Percentiles rank a stretch among this genome's conserved stretches.
phyloP scores from a whole-genome alignment of 1,140 invertebrate species.

The Diploscapter pachys region DNA sequence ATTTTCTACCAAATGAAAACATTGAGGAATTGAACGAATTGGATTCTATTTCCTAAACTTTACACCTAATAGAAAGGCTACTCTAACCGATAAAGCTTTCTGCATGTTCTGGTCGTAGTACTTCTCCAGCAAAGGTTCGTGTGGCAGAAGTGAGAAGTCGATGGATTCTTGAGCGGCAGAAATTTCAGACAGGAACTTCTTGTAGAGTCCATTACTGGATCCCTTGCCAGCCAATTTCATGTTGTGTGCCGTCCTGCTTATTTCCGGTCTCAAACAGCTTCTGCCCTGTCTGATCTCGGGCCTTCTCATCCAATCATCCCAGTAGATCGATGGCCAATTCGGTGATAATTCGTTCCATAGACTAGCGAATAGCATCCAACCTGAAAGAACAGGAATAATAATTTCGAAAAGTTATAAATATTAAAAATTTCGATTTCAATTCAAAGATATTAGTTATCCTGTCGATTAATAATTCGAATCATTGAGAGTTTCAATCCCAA shows the following conservation, averaged over 20 bases:
- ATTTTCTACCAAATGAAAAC: slow-evolving; percentile 2
- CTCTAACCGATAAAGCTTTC: slow-evolving; percentile 2
- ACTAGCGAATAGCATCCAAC: slow-evolving; percentile 83
- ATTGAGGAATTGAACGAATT: slow-evolving; percentile 21
- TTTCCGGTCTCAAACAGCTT: slow-evolving; percentile 88
- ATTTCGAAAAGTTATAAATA: too few relatives aligned
- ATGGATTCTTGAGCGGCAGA: slow-evolving; percentile 46
- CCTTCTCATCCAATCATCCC: slow-evolving; percentile 96
- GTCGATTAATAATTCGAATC: too few relatives aligned
- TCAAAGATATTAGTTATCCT: too few relatives aligned
- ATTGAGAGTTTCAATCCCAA: too few relatives aligned
- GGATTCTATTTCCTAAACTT: slow-evolving; percentile 27
- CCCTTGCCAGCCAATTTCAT: slow-evolving; percentile 54
- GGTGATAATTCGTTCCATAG: slow-evolving; percentile 79
- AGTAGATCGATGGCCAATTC: slow-evolving; percentile 90
- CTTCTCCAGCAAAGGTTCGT: slow-evolving; percentile 38
- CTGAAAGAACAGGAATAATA: slow-evolving; percentile 57
- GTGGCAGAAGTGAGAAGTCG: slow-evolving; percentile 49
- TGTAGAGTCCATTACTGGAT: slow-evolving; percentile 52
- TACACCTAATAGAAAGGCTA: not conserved
- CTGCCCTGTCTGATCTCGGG: slow-evolving; percentile 75
- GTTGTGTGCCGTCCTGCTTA: slow-evolving; percentile 70
- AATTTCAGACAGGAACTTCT: slow-evolving; percentile 48
- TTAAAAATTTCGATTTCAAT: too few relatives aligned
- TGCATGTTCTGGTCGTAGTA: slow-evolving; percentile 21